Evolutionary conservation across 2,888 invertebrate species (phyloP), one percentile per base, ranked within the genome.

Genomic region (Drosophila hamatofila): DNA sequence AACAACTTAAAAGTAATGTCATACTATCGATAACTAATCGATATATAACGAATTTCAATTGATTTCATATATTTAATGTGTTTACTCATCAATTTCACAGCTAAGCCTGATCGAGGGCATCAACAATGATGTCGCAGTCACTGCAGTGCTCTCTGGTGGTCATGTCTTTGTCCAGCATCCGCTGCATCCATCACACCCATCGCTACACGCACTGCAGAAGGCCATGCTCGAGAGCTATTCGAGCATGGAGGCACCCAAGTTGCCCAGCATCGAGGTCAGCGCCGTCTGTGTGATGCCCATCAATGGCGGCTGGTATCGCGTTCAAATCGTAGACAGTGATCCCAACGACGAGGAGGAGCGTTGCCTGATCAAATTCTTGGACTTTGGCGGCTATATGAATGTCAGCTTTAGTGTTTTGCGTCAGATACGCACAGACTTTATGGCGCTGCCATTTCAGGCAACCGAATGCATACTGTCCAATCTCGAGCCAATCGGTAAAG

Each of bases 81-180:
- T 18, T 11, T 39, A 6, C 30, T 42, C 2, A 18, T 37, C 14
- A 18, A 30, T 56, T 75, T 70, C 30, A 56, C 93, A 97, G 95
- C 94, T 98, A 89, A 96, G 96, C 92, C 94, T 99, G 78, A 96
- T 98, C 88, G 97, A 97, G 93, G 97, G 97, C 55, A 96, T 98
- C 60, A 97, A 97, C 92, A 97, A 98, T 91, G 99, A 99, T 93
- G 97, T 98, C 30, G 95, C 96, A 74, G 95, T 99, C 87, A 97
- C 97, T 91, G 96, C 97, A 86, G 95, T 98, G 90, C 95, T 97
- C 77, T 95, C 96, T 76, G 97, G 98, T 58, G 96, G 96, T 48
- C 98, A 98, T 92, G 94, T 99, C 91, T 99, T 99, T 94, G 94
- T 99, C 68, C 99, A 99, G 93, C 97, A 98, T 93, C 98, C 98